Evolutionary conservation across 2,797 vertebrate species (phyloP).

Genomic region (Dryobates pubescens): DNA sequence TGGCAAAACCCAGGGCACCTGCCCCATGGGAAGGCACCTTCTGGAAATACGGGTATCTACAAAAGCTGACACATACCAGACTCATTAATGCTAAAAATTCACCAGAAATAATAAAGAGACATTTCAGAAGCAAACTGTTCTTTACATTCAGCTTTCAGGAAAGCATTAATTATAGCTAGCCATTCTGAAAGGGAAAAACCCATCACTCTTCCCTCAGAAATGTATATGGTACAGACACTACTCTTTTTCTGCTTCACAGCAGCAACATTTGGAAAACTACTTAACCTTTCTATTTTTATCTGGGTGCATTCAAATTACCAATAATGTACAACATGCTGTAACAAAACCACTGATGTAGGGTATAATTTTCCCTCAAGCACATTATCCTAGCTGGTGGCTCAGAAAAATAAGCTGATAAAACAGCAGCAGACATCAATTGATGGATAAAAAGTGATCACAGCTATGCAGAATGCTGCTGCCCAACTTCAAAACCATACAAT

Average conservation of each 20-base stretch:
- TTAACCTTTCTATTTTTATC: slow-evolving; percentile 77
- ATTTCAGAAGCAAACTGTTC: slow-evolving; percentile 3
- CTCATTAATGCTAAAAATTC: neutral
- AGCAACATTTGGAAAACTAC: slow-evolving; percentile 65
- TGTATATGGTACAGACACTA: neutral
- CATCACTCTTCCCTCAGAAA: neutral
- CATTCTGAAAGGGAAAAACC: neutral
- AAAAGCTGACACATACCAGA: neutral
- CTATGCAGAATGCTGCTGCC: slow-evolving; percentile 18
- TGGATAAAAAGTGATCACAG: slow-evolving; percentile 56
- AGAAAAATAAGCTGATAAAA: slow-evolving; percentile 72
- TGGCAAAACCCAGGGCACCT: neutral
- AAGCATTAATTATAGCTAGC: neutral
- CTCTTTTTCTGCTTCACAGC: slow-evolving; percentile 54
- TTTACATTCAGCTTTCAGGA: neutral
- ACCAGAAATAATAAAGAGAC: neutral
- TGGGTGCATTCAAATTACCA: slow-evolving; percentile 66
- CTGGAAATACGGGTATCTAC: neutral
- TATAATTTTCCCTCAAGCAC: slow-evolving; percentile 75
- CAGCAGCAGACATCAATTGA: slow-evolving; percentile 66
- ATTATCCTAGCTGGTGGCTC: slow-evolving; percentile 69
- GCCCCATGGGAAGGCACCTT: neutral
- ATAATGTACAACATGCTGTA: slow-evolving; percentile 69
- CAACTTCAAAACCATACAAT: slow-evolving; percentile 66
- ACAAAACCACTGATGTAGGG: slow-evolving; percentile 72